Percentiles rank a stretch among this genome's conserved stretches.
These are phyloP conservation scores for Leptosomus discolor DNA, from an alignment of 2,113 vertebrate species.

Conservation along the genomic window DNA sequence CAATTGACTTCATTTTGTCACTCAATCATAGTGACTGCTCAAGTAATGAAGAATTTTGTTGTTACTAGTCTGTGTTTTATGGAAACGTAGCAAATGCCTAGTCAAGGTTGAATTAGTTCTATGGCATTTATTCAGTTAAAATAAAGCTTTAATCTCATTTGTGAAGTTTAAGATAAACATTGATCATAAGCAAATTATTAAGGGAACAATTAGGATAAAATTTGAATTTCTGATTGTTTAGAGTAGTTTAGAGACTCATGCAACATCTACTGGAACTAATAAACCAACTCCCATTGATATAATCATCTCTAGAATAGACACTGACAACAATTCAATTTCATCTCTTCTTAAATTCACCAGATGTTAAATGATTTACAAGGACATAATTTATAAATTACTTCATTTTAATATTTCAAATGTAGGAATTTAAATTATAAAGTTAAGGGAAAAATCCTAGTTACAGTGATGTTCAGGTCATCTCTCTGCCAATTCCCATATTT, in stretches of 20 bases:
- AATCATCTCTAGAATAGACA: not conserved
- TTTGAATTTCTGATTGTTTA: not conserved
- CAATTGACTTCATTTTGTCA: not conserved
- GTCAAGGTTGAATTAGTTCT: not conserved
- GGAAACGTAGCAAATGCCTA: not conserved
- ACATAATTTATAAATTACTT: not conserved
- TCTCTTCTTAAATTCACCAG: not conserved
- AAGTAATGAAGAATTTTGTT: not conserved
- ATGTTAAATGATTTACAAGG: not conserved
- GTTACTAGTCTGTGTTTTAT: not conserved
- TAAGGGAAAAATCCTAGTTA: not conserved
- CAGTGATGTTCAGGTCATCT: not conserved
- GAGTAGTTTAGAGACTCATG: not conserved
- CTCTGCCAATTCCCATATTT: not conserved
- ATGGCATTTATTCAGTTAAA: not conserved
- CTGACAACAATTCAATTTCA: not conserved
- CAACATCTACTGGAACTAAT: not conserved
- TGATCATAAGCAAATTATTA: not conserved
- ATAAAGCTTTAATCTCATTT: not conserved
- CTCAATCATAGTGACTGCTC: not conserved
- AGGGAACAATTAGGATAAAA: not conserved
- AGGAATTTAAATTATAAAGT: not conserved
- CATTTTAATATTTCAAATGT: not conserved
- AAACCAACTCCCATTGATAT: not conserved
- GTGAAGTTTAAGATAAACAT: not conserved